These are phyloP conservation scores for Strix uralensis DNA, from an alignment of 2,113 vertebrate species.

Conservation along the genomic window DNA sequence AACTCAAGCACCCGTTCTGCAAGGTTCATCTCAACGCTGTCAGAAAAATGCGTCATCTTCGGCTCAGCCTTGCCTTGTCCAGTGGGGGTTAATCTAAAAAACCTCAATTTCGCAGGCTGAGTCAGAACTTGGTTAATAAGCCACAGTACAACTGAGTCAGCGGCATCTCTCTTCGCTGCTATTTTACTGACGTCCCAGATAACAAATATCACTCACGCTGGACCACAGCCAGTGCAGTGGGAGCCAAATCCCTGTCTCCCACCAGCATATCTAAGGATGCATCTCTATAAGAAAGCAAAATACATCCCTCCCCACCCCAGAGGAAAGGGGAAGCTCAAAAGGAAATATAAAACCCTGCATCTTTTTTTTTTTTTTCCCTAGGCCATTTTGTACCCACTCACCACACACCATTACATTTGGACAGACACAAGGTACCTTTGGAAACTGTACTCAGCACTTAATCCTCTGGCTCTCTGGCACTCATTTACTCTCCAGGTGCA, in stretches of 20 bases:
- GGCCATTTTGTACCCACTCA: not conserved
- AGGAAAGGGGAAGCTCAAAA: not conserved
- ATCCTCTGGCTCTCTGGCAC: not conserved
- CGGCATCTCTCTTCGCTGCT: not conserved
- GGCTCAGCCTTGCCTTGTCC: not conserved
- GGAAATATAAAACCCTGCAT: not conserved
- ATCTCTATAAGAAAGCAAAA: not conserved
- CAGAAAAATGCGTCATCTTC: not conserved
- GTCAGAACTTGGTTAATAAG: conserved; percentile 5
- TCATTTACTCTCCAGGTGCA: conserved; percentile 16
- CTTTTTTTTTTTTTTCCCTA: not conserved
- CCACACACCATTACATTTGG: not conserved
- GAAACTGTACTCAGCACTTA: not conserved
- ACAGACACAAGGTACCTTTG: not conserved
- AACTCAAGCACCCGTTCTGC: not conserved
- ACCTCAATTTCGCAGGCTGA: not conserved
- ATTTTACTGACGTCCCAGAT: not conserved
- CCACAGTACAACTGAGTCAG: conserved; percentile 25
- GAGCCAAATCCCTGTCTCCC: not conserved
- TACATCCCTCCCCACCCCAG: not conserved
- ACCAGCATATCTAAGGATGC: not conserved
- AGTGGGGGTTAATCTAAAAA: not conserved
- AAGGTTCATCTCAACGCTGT: not conserved
- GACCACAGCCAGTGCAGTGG: not conserved
- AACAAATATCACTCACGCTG: not conserved